Evolutionary conservation across 2,888 invertebrate species (phyloP).

Genomic region (Lasioglossum figueresi): DNA sequence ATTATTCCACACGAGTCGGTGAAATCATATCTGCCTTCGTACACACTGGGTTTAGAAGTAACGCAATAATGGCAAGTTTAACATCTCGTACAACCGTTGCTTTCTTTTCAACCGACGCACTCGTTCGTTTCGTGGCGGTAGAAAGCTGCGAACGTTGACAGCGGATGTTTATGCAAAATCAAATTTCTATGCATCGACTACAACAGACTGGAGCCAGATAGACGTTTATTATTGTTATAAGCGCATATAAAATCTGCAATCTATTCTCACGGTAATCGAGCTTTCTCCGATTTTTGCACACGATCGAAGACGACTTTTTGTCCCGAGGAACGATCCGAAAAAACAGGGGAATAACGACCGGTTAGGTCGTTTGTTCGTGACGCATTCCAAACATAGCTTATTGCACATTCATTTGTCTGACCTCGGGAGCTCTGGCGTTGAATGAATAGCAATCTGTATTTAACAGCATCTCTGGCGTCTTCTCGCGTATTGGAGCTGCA

Average conservation of each 20-base stretch:
- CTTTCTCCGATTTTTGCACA: background rate
- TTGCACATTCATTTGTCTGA: conserved; percentile 47
- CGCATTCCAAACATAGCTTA: conserved; percentile 42
- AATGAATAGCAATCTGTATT: conserved; percentile 54
- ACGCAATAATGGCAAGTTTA: conserved; percentile 47
- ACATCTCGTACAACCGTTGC: conserved; percentile 29
- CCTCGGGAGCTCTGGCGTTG: conserved; percentile 39
- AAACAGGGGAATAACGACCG: background rate
- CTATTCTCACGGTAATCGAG: background rate
- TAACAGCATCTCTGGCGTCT: conserved; percentile 18
- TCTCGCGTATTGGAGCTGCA: conserved; percentile 2
- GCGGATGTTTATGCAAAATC: background rate
- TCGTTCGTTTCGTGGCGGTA: conserved; percentile 9
- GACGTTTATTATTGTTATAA: background rate
- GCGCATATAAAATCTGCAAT: background rate
- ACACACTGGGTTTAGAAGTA: conserved; percentile 37
- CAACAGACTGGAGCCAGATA: background rate
- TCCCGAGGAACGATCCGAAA: background rate
- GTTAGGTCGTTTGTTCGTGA: conserved; percentile 1
- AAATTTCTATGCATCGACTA: background rate
- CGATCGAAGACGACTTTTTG: background rate
- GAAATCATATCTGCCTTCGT: conserved; percentile 53
- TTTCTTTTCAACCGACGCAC: conserved; percentile 21
- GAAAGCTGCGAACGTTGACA: background rate
- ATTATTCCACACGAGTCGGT: conserved; percentile 60